Evolutionary conservation across 2,888 invertebrate genomes (phyloP), one percentile per base, ranked within the genome.

Genomic region (Mimumesa dahlbomi): DNA sequence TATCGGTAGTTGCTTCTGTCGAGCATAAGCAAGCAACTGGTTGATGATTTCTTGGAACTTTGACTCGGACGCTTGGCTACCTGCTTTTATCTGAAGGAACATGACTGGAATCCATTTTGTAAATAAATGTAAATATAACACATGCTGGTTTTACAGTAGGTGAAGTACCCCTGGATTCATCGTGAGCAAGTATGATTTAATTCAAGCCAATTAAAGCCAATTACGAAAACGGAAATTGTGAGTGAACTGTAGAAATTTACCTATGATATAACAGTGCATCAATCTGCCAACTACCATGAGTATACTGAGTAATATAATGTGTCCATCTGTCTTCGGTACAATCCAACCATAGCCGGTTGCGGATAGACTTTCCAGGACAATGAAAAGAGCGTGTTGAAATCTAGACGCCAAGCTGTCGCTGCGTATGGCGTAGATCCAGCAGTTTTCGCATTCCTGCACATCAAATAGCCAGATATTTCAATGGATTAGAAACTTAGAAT

Each of bases 21-120:
- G 79, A 56, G 89, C 84, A 64, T 90, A 91, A 25, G 90, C 89
- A 0, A 79, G 68, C 11, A 91, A 68, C 79, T 91, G 90, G 62
- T 89, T 87, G 50, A 90, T 84, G 5, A 90, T 84, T 66, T 89
- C 89, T 57, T 89, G 84, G 58, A 89, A 91, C 69, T 90, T 90
- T 1, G 82, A 84, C 67, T 88, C 84, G 0, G 90, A 84, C 1
- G 85, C 67, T 53, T 82, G 68, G 73, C 77, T 78, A 58, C 80
- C 76, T 11, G 75, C 75, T 25, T 79, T 82, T 13, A 88, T 84
- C 77, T 85, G 84, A 19, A 90, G 67, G 9, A 90, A 65, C 67
- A 86, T 81, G 2, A 87, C 89, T 91, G 80, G 14, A 68, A 21
- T 19, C 18, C 18, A 19, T 1, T 11, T 36, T n/a, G n/a, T 6